Evolutionary conservation across 2,888 invertebrate species (phyloP), one percentile per base, ranked within the genome.

Genomic region (Cryptosula pallasiana): DNA sequence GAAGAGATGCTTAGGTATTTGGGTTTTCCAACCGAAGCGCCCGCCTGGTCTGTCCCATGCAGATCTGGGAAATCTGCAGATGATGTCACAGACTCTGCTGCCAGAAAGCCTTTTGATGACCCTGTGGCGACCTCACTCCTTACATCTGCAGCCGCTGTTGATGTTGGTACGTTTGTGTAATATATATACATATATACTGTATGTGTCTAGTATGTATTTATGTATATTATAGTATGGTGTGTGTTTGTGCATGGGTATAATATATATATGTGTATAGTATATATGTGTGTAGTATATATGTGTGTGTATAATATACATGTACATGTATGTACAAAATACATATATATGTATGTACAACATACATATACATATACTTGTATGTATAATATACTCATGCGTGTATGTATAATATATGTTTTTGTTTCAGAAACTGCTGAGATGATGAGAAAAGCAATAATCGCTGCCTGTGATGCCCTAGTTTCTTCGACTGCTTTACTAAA

Each of bases 401-500:
- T 57, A 5, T 5, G 5, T 57, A 45, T 13, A 20, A 45, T 45
- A 9, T 9, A 9, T 45, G 45, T 20, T 45, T 9, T 45, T 25
- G 25, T 34, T 72, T 5, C 55, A 75, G 73, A 71, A 3, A 27
- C 45, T 20, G 72, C 58, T 20, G 45, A 45, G 54, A 23, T 73
- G 32, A 72, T 81, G 29, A 78, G 76, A 73, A 75, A 76, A 35
- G 75, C 76, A 27, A 34, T 82, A 35, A 73, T 76, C 70, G 73
- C 75, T 35, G 80, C 81, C 0, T 81, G 81, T 71, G 76, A 88
- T 32, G 88, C 87, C 20, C 79, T 92, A 71, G 86, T 89, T 35
- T 86, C 87, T 36, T 88, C 88, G 74, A 90, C 90, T 77, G 85
- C 85, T 25, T 86, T 89, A 74, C 79, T 89, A 81, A 82, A 88